Percentiles rank a stretch among this genome's conserved stretches.
phyloP scores from a whole-genome alignment of 2,888 invertebrate genomes.

The Campaea margaritaria region DNA sequence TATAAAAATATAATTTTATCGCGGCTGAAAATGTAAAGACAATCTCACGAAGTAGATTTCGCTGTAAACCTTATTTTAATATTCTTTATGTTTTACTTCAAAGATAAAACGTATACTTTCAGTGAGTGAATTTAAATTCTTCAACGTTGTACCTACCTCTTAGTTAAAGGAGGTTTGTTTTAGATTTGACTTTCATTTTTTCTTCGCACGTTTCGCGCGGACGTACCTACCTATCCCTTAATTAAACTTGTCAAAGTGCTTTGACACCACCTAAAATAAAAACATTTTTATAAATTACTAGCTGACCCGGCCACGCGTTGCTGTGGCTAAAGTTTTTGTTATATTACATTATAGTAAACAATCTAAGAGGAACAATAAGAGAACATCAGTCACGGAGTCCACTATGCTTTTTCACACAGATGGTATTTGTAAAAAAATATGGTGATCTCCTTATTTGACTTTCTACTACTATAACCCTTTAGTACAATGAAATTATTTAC shows the following conservation, averaged over 20 bases:
- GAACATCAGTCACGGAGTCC: no score
- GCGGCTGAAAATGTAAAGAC: slow-evolving; percentile 1
- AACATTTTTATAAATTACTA: no score
- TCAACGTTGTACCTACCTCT: no score
- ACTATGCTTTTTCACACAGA: no score
- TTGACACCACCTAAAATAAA: not conserved
- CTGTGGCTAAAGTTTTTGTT: no score
- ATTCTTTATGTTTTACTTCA: slow-evolving; percentile 5
- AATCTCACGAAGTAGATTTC: slow-evolving; percentile 1
- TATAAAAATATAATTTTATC: slow-evolving; percentile 3
- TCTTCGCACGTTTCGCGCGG: not conserved
- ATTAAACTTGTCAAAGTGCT: slow-evolving; percentile 11
- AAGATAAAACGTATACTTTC: slow-evolving; percentile 14
- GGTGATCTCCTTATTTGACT: no score
- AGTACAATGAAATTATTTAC: no score
- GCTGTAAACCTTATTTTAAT: slow-evolving; percentile 19
- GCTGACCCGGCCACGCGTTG: no score
- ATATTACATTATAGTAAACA: no score
- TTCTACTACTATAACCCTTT: no score
- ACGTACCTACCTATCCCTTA: not conserved
- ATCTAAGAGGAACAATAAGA: no score
- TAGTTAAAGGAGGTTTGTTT: not conserved
- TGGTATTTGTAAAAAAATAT: no score
- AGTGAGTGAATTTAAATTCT: slow-evolving; percentile 4
- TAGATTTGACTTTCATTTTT: not conserved